phyloP scores from a whole-genome alignment of 2,888 invertebrate genomes.

The Clunio marinus region DNA sequence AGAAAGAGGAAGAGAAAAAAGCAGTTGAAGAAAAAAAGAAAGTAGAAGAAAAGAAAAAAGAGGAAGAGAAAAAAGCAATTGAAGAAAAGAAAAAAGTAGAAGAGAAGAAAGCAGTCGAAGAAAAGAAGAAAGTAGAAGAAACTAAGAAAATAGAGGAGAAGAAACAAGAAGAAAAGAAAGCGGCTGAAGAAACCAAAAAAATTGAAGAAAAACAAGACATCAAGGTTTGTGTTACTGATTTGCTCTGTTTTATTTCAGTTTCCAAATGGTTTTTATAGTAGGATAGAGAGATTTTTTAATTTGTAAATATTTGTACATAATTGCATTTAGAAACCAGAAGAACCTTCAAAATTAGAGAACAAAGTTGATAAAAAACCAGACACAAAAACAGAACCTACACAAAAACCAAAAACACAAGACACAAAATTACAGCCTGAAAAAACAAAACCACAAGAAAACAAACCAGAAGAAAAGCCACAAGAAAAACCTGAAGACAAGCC shows the following conservation, averaged over 20 bases:
- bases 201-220: constrained; percentile 54
- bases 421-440: constrained; percentile 8
- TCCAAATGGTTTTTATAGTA: background rate
- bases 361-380: background rate
- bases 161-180: constrained; percentile 53
- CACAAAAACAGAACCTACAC: background rate
- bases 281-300: background rate
- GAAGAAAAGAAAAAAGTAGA: constrained; percentile 46
- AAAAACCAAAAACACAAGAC: constrained; percentile 5
- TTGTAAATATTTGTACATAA: constrained; percentile 17
- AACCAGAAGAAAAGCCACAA: constrained; percentile 1
- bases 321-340: constrained; percentile 4
- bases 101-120: constrained; percentile 24
- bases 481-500: constrained; percentile 12
- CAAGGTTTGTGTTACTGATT: constrained; percentile 44
- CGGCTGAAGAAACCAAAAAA: constrained; percentile 44
- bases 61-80: constrained; percentile 41
- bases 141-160: constrained; percentile 52
- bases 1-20: constrained; percentile 45
- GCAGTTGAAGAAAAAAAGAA: constrained; percentile 44
- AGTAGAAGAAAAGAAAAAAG: constrained; percentile 41
- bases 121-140: constrained; percentile 39
- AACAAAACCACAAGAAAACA: background rate
- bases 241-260: background rate
- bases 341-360: too few relatives aligned